Base-by-base conservation (phyloP, 2,888 invertebrate genomes). In the Lycophotia porphyrea region DNA sequence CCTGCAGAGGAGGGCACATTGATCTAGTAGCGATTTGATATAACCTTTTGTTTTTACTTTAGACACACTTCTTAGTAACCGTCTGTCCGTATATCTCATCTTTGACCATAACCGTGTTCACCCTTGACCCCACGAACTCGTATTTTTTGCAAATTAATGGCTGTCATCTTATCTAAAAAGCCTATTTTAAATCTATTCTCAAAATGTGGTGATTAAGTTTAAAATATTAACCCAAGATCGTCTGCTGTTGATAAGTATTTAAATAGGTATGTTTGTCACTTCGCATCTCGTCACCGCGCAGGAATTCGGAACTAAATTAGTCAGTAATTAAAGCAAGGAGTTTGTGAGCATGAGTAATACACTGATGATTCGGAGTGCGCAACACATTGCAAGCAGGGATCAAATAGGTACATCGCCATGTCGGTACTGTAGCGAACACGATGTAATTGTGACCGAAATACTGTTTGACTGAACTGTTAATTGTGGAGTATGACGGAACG, bases 221-320 rank as follows among this genome's bases (percentile, higher is more conserved):
- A 55, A 55, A 52, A 70, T 18, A 47, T 60, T 39, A 18, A 24
- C n/a, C 31, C 63, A 24, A 69, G 75, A 80, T 80, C 42, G 74
- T 65, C 60, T 36, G 68, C 21, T 39, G n/a, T 44, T 52, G 64
- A 72, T 76, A 84, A 67, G 11, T 60, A 27, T 67, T 47, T 75
- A 58, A 55, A 75, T 76, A 66, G 47, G 24, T 76, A 60, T 34
- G 67, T 71, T 74, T 69, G 58, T 72, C 71, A 74, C 34, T 80
- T 44, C 34, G 34, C 44, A 63, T 71, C 63, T 71, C 58, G 76
- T 85, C 84, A 82, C 58, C 44, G 52, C 47, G 18, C 42, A 71
- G 70, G 81, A 79, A 86, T 85, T 78, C 81, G 76, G 79, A 79
- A 80, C 74, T 66, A 44, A 72, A 75, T 74, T 78, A 49, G 73